Conservation (phyloP, 2,888 invertebrate species). For the Macaria liturata region DNA sequence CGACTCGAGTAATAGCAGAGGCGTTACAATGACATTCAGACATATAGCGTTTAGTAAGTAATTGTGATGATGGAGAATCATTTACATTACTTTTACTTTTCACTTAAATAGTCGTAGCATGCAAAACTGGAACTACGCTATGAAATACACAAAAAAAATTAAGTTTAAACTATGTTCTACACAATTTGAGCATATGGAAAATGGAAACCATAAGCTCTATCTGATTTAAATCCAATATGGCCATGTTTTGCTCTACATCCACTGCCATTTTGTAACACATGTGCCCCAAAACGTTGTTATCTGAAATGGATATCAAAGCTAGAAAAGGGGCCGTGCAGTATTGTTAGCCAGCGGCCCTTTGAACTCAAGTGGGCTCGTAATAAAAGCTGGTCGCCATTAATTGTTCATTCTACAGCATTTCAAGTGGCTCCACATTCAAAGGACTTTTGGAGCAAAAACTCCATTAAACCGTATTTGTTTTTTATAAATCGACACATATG, state of each 20-base stretch:
- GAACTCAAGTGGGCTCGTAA: slow-evolving; percentile 61
- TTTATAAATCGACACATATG: slow-evolving; percentile 7
- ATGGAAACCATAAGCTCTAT: not conserved
- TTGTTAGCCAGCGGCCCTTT: slow-evolving; percentile 54
- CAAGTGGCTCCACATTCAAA: slow-evolving; percentile 47
- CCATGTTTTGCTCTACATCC: slow-evolving; percentile 14
- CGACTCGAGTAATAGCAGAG: not conserved
- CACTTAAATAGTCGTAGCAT: no score
- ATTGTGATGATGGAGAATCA: no score
- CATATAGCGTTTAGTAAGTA: no score
- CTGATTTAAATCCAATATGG: slow-evolving; percentile 7
- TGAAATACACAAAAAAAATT: no score
- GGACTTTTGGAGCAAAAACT: slow-evolving; percentile 40
- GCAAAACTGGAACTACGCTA: no score
- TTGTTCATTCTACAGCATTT: slow-evolving; percentile 53
- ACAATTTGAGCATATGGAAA: no score
- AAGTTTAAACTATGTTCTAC: no score
- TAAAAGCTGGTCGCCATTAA: slow-evolving; percentile 53
- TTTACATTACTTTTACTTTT: no score
- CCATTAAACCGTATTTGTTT: slow-evolving; percentile 28
- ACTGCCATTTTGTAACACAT: slow-evolving; percentile 30
- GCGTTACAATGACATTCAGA: not conserved
- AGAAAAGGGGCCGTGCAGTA: slow-evolving; percentile 43
- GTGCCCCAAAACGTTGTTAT: slow-evolving; percentile 31
- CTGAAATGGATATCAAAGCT: slow-evolving; percentile 31